phyloP scores from a whole-genome alignment of 2,888 invertebrate genomes.

The Ditylenchus weischeri region DNA sequence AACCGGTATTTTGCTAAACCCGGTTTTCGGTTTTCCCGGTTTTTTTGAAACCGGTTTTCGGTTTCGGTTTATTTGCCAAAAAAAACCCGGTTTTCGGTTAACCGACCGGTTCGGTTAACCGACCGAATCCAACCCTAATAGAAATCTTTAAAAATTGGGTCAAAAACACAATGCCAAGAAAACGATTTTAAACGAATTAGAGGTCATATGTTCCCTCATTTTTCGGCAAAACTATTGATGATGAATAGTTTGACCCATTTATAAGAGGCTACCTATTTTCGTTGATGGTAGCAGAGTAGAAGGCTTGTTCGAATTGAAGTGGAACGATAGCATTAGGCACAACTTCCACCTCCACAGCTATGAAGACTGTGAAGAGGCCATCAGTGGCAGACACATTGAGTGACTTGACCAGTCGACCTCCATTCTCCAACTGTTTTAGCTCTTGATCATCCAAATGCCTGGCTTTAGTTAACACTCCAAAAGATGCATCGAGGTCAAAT shows the following conservation, averaged over 20 bases:
- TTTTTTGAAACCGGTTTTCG: too few relatives aligned
- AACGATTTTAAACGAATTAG: too few relatives aligned
- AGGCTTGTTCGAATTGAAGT: slow-evolving; percentile 44
- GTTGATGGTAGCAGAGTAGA: slow-evolving; percentile 63
- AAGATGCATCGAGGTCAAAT: slow-evolving; percentile 38
- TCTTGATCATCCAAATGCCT: slow-evolving; percentile 42
- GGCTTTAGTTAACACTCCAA: slow-evolving; percentile 43
- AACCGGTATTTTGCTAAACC: too few relatives aligned
- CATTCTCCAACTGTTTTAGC: slow-evolving; percentile 20
- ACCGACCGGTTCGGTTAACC: too few relatives aligned
- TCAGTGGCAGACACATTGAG: slow-evolving; percentile 91
- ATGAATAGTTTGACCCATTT: not conserved
- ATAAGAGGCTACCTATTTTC: slow-evolving; percentile 67
- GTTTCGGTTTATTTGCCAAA: too few relatives aligned
- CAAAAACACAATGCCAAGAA: too few relatives aligned
- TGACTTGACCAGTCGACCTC: slow-evolving; percentile 55
- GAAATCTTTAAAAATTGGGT: too few relatives aligned
- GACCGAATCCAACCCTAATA: too few relatives aligned
- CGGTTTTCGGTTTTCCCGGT: too few relatives aligned
- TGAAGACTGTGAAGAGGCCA: slow-evolving; percentile 86
- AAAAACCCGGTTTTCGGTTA: too few relatives aligned
- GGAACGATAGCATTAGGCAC: slow-evolving; percentile 21
- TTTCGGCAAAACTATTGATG: not conserved
- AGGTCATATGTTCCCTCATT: too few relatives aligned
- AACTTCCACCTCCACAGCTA: slow-evolving; percentile 61